A percentile compares a stretch with the other conserved stretches of the same genome.
Evolutionary conservation across 2,888 invertebrate genomes (phyloP).

Genomic region (Nowickia ferox): DNA sequence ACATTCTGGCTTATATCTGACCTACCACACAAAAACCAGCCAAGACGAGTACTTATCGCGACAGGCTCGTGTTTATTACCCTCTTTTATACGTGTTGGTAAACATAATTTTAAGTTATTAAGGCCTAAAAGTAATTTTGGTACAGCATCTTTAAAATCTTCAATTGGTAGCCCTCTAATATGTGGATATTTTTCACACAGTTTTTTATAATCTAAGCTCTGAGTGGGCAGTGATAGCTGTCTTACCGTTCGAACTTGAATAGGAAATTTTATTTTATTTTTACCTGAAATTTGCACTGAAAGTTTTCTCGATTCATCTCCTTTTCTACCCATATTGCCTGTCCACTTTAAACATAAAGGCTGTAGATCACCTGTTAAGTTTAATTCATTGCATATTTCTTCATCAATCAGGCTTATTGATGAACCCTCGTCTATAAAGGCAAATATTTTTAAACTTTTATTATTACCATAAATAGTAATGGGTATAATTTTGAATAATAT

Average conservation of each 20-base stretch:
- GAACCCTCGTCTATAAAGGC: constrained; percentile 45
- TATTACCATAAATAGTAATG: not conserved
- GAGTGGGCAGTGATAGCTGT: constrained; percentile 35
- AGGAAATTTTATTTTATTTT: constrained; percentile 15
- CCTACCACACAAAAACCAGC: constrained; percentile 28
- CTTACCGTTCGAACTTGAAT: constrained; percentile 16
- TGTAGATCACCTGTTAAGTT: constrained; percentile 11
- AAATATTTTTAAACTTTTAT: too few relatives aligned
- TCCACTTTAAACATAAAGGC: constrained; percentile 46
- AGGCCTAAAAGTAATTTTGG: constrained; percentile 57
- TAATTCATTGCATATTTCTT: constrained; percentile 25
- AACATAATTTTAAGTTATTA: constrained; percentile 48
- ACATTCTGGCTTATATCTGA: not conserved
- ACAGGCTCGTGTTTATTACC: not conserved
- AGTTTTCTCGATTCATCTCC: not conserved
- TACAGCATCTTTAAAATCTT: constrained; percentile 37
- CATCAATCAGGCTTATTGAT: constrained; percentile 39
- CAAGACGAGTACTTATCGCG: constrained; percentile 14
- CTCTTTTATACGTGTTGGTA: constrained; percentile 10
- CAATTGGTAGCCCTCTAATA: constrained; percentile 13
- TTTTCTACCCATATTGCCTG: constrained; percentile 1
- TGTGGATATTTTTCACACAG: constrained; percentile 6
- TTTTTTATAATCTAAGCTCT: constrained; percentile 11
- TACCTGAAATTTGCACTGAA: constrained; percentile 11
- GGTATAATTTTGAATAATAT: constrained; percentile 45